Conservation (phyloP, 1,140 invertebrate species). For the Caligus rogercresseyi region DNA sequence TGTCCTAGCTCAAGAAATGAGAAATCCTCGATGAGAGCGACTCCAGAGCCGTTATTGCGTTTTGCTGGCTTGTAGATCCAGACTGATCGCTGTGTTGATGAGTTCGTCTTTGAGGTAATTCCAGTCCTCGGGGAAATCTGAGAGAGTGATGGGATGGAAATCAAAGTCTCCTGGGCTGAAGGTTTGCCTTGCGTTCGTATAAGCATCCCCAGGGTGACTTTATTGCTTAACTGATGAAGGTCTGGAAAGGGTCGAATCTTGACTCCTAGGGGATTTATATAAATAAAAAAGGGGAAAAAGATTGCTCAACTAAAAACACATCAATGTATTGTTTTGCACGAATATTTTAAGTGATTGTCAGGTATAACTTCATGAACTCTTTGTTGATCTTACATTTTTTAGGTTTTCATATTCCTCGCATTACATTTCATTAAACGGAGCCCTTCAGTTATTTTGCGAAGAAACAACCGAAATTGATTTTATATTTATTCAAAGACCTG, state of each 20-base stretch:
- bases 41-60: slow-evolving; percentile 5
- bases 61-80: slow-evolving; percentile 13
- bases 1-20: not conserved
- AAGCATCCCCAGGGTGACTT: not conserved
- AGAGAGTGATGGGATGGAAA: slow-evolving; percentile 11
- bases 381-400: no score
- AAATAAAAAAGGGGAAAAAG: no score
- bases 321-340: no score
- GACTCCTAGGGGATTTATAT: not conserved
- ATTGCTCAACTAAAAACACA: no score
- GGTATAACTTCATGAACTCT: no score
- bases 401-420: no score
- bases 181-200: not conserved
- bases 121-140: not conserved
- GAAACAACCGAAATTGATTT: no score
- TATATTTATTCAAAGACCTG: no score
- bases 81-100: not conserved
- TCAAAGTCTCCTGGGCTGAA: not conserved
- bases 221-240: not conserved
- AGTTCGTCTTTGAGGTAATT: not conserved
- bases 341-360: no score
- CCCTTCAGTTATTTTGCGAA: no score
- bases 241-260: not conserved
- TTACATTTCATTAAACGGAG: no score
- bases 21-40: not conserved